Base-by-base conservation (phyloP, 2,797 vertebrate species). In the Acipenser oxyrinchus region DNA sequence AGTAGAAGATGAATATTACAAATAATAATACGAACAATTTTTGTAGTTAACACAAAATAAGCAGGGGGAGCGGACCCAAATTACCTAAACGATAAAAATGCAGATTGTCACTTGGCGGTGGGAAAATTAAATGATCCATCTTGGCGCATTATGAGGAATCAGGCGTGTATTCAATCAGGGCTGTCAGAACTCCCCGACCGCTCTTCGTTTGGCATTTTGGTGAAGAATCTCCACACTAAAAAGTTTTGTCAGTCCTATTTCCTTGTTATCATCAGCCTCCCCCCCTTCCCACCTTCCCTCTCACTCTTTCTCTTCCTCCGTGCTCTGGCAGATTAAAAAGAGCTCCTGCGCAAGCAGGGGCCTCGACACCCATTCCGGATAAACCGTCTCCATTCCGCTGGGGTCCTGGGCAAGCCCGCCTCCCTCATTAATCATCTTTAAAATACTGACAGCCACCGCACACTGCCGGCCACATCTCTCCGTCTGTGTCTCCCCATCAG, bases 401-500 rank as follows among this genome's bases (percentile, higher is more conserved):
- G 83, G 86, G 78, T 85, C 83, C 82, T 85, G 87, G 87, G 84
- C 81, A 76, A 81, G 80, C 86, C 90, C 90, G 89, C 89, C 85
- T 89, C 90, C 86, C 85, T 88, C 94, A 98, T 98, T 95, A 95
- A 98, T 99, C 96, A 99, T 97, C 93, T 96, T 99, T 99, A 97
- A 88, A 84, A 91, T 81, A 82, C 88, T 96, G 96, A 97, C 96
- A 99, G 93, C 90, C 87, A 77, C 68, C 74, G 79, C 86, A 89
- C 87, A 87, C 73, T 76, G 76, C 77, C 76, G 75, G 76, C 70
- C 71, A 70, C 92, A 93, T 95, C 91, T 92, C 85, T 81, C 87
- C 75, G 71, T 81, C 87, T 79, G 77, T 85, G 83, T 84, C 79
- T 87, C 73, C 70, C 81, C 80, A 93, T 94, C 90, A 86, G 88